phyloP scores from a whole-genome alignment of 2,797 vertebrate species.

The Prunella strophiata region DNA sequence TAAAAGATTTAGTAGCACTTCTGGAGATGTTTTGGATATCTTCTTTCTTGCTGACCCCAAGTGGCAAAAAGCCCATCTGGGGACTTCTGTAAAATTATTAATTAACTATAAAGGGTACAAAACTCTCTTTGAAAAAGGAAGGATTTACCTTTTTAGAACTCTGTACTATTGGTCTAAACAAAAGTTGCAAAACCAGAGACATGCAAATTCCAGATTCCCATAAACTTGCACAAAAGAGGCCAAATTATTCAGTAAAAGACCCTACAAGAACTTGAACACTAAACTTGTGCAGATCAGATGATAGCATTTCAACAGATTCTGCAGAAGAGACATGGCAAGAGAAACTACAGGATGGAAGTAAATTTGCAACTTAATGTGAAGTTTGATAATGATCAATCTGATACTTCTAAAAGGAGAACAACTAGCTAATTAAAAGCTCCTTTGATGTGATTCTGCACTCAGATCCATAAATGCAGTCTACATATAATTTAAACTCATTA shows the following conservation, averaged over 20 bases:
- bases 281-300: background rate
- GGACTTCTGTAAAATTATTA: background rate
- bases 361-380: background rate
- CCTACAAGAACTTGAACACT: background rate
- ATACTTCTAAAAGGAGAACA: background rate
- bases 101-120: background rate
- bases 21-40: background rate
- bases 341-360: background rate
- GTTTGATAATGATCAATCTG: background rate
- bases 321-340: background rate
- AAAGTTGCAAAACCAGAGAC: background rate
- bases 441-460: background rate
- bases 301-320: background rate
- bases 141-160: background rate
- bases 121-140: background rate
- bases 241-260: background rate
- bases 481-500: background rate
- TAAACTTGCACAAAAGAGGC: background rate
- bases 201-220: background rate
- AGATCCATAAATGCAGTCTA: rapidly evolving
- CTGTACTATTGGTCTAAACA: background rate
- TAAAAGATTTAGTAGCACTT: background rate
- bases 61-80: background rate
- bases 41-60: rapidly evolving
- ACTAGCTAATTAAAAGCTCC: background rate